Evolutionary conservation across 1,140 invertebrate species (phyloP), one percentile per base, ranked within the genome.

Genomic region (Sogatella furcifera): DNA sequence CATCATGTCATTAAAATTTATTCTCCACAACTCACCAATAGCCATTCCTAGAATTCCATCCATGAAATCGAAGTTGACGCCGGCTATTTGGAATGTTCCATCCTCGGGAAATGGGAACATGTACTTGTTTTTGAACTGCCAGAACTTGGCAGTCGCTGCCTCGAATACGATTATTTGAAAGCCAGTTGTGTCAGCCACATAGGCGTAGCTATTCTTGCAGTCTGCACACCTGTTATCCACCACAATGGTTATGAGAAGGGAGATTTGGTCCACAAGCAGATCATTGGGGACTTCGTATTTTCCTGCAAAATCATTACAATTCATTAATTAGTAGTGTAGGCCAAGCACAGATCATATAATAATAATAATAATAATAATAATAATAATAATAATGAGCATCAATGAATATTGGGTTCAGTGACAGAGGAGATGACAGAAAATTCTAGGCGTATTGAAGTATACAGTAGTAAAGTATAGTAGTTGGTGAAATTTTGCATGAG

Each of bases 41-140:
- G 84, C 80, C 64, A 89, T 69, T 0, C 84, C 84, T 5, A 90
- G 71, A 28, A 89, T 69, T 1, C 88, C 88, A 59, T 87, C 86
- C 84, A 86, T 87, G 14, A 86, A 66, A 57, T 86, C 84, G 57
- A 90, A 89, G 19, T 71, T 76, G 34, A 85, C 81, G 1, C 79
- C 81, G 46, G 78, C 77, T 63, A 90, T 85, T 2, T 79, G 75
- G 64, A 85, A 87, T 0, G 77, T 82, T 1, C 86, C 86, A 41
- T 78, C 72, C 2, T 74, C 69, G 0, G 86, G 87, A 72, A 81
- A 84, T 0, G 87, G 86, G 67, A 82, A 88, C 68, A 88, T 82
- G 2, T 81, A 76, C 15, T 84, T 82, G 68, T 87, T 84, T 1
- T 72, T 75, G 14, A 82, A 78, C 53, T 77, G 79, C 87, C 88